These are phyloP conservation scores for Galerucella pusilla DNA, from an alignment of 2,888 invertebrate genomes.

Conservation along the genomic window DNA sequence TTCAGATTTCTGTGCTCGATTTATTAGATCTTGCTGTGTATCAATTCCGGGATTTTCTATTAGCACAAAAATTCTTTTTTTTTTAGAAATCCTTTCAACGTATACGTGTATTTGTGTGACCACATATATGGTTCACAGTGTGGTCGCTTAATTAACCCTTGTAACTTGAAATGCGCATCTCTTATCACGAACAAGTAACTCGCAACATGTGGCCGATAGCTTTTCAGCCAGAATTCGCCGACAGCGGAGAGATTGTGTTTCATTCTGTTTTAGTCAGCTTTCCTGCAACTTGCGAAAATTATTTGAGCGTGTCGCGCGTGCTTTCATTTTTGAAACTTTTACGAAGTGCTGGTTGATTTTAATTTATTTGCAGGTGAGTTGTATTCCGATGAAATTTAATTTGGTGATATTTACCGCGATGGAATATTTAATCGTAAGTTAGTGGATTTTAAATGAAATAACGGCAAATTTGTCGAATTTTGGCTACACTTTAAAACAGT, in stretches of 20 bases:
- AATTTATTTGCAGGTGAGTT: constrained; percentile 4
- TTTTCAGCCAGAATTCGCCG: constrained; percentile 21
- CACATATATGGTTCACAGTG: constrained; percentile 16
- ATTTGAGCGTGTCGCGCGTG: constrained; percentile 7
- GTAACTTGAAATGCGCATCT: constrained; percentile 26
- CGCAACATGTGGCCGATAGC: constrained; percentile 40
- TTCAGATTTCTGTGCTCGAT: not conserved
- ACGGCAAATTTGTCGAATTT: no score
- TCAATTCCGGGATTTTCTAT: not conserved
- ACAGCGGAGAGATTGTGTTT: constrained; percentile 7
- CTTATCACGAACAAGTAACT: constrained; percentile 6
- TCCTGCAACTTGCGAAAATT: constrained; percentile 11
- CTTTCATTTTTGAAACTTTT: constrained; percentile 7
- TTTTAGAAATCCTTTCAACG: not conserved
- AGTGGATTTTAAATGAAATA: not conserved
- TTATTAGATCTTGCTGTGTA: not conserved
- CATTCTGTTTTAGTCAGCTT: constrained; percentile 23
- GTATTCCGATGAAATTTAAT: not conserved
- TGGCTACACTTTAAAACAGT: no score
- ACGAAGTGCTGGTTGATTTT: constrained; percentile 5
- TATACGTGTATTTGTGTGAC: constrained; percentile 9
- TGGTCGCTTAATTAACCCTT: constrained; percentile 25
- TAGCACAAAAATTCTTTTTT: not conserved
- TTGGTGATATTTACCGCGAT: not conserved
- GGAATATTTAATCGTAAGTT: not conserved